A percentile compares a stretch with the other conserved stretches of the same genome.
phyloP scores from a whole-genome alignment of 2,797 vertebrate genomes.

The Remorina albescens region DNA sequence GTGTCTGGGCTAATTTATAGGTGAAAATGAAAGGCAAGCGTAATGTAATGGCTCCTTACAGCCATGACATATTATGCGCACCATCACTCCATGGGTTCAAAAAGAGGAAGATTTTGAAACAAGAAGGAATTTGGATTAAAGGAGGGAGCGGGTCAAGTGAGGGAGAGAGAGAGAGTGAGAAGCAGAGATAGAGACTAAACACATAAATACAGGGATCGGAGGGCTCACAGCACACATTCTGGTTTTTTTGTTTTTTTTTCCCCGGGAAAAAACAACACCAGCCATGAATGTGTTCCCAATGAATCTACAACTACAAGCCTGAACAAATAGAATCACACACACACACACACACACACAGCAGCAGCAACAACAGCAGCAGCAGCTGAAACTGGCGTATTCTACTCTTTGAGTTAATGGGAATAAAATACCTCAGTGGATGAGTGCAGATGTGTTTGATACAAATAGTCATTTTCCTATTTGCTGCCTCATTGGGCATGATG shows the following conservation, averaged over 20 bases:
- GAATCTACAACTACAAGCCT: slow-evolving; percentile 95
- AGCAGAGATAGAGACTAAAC: slow-evolving; percentile 51
- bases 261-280: slow-evolving; percentile 75
- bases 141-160: slow-evolving; percentile 60
- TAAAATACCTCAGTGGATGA: slow-evolving; percentile 99
- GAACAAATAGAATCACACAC: slow-evolving; percentile 90
- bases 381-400: slow-evolving; percentile 99
- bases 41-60: slow-evolving; percentile 95
- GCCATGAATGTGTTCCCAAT: slow-evolving; percentile 91
- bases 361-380: slow-evolving; percentile 82
- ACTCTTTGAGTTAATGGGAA: slow-evolving; percentile 99
- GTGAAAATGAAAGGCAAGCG: slow-evolving; percentile 92
- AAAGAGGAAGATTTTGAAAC: slow-evolving; percentile 65
- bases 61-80: slow-evolving; percentile 86
- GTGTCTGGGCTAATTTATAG: slow-evolving; percentile 94
- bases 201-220: slow-evolving; percentile 67
- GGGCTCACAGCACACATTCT: slow-evolving; percentile 65
- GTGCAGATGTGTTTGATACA: slow-evolving; percentile 99
- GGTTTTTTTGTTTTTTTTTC: slow-evolving; percentile 33
- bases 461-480: slow-evolving; percentile 99
- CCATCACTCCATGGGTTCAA: slow-evolving; percentile 79
- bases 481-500: slow-evolving; percentile 99
- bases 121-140: slow-evolving; percentile 58
- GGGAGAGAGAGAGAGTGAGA: slow-evolving; percentile 32
- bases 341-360: slow-evolving; percentile 65